Base-by-base conservation (phyloP, 2,113 vertebrate species). In the Otus sunia region DNA sequence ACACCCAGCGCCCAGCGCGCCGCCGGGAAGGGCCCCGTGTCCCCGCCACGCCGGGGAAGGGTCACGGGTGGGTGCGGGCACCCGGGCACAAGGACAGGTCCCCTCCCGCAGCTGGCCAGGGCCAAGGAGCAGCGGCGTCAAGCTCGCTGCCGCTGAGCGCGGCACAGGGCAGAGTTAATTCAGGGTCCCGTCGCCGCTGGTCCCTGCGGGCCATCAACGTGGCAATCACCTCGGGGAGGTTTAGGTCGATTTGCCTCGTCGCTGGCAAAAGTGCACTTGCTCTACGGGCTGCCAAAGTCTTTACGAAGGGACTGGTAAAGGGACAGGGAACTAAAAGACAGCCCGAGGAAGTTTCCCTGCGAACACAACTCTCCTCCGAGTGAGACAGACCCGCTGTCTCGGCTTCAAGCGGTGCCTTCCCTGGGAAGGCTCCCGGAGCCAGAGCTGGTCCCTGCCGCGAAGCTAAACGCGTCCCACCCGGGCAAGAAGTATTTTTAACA, bases 1-100 rank as follows among this genome's bases (percentile, higher is more conserved):
- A 97, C 98, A 98, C 79, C 98, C 98, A 98, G 91, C 94, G 98
- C 52, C 86, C 81, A 39, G 67, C 32, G n/a, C 10, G 12, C 2
- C 3, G 2, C 6, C 4, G 15, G 50, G 59, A 89, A 76, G 73
- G 43, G 49, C 3, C 49, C 49, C 39, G 7, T 8, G 49, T 69
- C 45, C 86, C 60, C 87, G 43, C 4, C 43, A 41, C 60, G 6
- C 20, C 2, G 21, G 36, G 59, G 10, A 64, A 72, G 68, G 6
- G n/a, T 3, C 69, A 74, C 2, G 5, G 14, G 27, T 12, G 59
- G 49, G 9, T 29, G 12, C 11, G 2, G 37, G 29, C 0, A 0
- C 2, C 56, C 1, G 2, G 17, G 16, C 14, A 36, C 11, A 2
- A 27, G 37, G 7, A 16, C 4, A 2, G 15, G 29, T 27, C 30